Conservation (phyloP, 2,888 invertebrate genomes). For the Salticus scenicus region DNA sequence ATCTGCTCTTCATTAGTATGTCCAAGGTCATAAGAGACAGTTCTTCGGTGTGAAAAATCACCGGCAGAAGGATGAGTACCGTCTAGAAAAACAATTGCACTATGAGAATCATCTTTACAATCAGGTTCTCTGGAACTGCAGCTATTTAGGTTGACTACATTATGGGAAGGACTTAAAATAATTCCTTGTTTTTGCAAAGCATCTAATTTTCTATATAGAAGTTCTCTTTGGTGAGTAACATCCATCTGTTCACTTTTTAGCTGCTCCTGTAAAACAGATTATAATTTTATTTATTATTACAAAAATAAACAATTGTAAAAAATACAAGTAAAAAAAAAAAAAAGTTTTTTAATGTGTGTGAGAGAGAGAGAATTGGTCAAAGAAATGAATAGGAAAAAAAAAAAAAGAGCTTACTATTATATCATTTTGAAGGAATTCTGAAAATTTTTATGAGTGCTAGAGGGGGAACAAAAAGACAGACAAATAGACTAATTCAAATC, state of each 20-base stretch:
- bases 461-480: too few species aligned
- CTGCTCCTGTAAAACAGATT: slow-evolving; percentile 78
- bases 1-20: slow-evolving; percentile 71
- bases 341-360: too few species aligned
- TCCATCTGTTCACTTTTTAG: slow-evolving; percentile 87
- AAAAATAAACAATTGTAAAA: too few species aligned
- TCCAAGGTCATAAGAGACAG: slow-evolving; percentile 68
- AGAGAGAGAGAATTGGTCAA: too few species aligned
- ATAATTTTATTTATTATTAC: too few species aligned
- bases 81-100: slow-evolving; percentile 57
- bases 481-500: too few species aligned
- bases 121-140: slow-evolving; percentile 40
- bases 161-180: slow-evolving; percentile 80
- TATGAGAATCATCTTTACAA: slow-evolving; percentile 70
- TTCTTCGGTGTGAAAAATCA: slow-evolving; percentile 62
- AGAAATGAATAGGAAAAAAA: not conserved
- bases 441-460: too few species aligned
- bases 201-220: slow-evolving; percentile 90
- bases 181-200: slow-evolving; percentile 86
- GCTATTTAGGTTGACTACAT: slow-evolving; percentile 75
- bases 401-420: too few species aligned
- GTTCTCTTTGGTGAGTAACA: slow-evolving; percentile 92
- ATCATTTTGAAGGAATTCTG: too few species aligned
- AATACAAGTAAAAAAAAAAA: too few species aligned
- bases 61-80: slow-evolving; percentile 61